These are phyloP conservation scores for Adineta ricciae DNA, from an alignment of 2,888 invertebrate genomes.

Conservation along the genomic window DNA sequence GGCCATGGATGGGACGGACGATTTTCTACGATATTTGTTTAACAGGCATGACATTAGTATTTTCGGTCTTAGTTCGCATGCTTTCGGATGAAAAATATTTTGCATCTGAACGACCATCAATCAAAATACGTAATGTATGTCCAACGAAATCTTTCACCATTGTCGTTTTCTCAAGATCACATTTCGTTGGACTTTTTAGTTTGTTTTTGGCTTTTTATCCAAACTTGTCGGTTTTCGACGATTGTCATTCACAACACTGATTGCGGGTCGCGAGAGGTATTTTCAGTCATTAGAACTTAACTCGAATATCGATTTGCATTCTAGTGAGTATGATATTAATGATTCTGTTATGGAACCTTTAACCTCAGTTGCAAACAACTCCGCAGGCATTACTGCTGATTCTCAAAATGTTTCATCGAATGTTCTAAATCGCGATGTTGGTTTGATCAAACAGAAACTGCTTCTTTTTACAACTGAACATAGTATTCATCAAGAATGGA, in stretches of 20 bases:
- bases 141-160: too few species aligned
- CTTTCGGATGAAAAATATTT: neutral
- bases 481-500: neutral
- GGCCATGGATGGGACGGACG: neutral
- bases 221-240: neutral
- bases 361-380: neutral
- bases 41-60: neutral
- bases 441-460: neutral
- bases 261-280: neutral
- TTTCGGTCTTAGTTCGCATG: neutral
- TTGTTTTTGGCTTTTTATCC: neutral
- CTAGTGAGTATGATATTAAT: neutral
- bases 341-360: conserved; percentile 3
- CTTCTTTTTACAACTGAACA: neutral
- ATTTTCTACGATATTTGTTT: conserved; percentile 9
- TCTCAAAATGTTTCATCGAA: neutral
- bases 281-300: neutral
- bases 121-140: neutral
- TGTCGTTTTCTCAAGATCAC: too few species aligned
- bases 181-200: neutral
- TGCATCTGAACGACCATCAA: neutral
- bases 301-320: neutral
- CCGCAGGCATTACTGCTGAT: neutral
- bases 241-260: neutral
- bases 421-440: neutral